Percentiles rank a stretch among this genome's conserved stretches.
Evolutionary conservation across 1,140 invertebrate genomes (phyloP).

Genomic region (Subanguina moxae): DNA sequence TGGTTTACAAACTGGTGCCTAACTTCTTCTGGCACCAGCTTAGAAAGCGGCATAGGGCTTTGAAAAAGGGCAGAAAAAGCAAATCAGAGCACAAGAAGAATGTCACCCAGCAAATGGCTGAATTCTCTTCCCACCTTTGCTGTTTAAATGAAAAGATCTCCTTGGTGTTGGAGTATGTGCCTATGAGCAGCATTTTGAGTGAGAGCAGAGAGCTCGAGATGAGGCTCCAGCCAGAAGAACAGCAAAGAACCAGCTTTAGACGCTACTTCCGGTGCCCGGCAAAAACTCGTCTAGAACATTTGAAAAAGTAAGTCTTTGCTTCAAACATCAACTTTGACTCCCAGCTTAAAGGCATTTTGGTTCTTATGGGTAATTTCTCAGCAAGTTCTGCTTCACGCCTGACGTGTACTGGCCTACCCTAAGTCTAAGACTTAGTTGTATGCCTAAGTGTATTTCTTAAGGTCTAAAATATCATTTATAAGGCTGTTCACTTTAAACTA

Average conservation of each 20-base stretch:
- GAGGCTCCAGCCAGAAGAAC: neutral
- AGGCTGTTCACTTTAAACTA: too few relatives aligned
- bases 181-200: slow-evolving; percentile 11
- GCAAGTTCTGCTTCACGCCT: too few relatives aligned
- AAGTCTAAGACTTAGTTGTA: too few relatives aligned
- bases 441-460: too few relatives aligned
- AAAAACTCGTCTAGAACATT: slow-evolving; percentile 13
- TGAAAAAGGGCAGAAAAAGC: neutral
- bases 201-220: neutral
- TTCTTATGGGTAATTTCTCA: neutral
- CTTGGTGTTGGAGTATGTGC: slow-evolving; percentile 25
- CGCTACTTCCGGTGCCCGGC: slow-evolving; percentile 19
- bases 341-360: too few relatives aligned
- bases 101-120: slow-evolving; percentile 8
- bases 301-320: slow-evolving; percentile 7
- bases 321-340: neutral
- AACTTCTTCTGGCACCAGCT: slow-evolving; percentile 22
- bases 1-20: slow-evolving; percentile 34
- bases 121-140: slow-evolving; percentile 20
- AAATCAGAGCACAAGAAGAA: slow-evolving; percentile 11
- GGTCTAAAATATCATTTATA: too few relatives aligned
- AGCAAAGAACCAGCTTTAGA: slow-evolving; percentile 9
- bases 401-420: too few relatives aligned
- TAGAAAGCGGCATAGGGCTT: neutral
- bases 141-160: slow-evolving; percentile 23